phyloP scores from a whole-genome alignment of 2,113 vertebrate species.

The Chloropsis hardwickii region DNA sequence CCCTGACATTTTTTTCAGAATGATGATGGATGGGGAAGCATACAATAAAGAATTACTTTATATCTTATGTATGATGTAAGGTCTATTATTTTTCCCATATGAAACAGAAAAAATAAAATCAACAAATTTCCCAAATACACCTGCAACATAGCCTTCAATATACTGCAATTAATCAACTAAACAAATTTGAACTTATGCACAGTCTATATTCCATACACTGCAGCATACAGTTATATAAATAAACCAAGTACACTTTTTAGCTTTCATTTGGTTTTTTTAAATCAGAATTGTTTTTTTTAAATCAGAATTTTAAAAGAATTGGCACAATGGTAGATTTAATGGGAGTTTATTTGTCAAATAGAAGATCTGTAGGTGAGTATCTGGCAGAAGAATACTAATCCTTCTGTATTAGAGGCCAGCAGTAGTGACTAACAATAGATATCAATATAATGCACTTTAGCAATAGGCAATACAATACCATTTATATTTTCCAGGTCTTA shows the following conservation, averaged over 20 bases:
- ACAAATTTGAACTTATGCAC: not conserved
- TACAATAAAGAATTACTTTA: not conserved
- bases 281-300: no score
- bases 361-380: not conserved
- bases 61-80: not conserved
- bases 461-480: not conserved
- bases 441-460: not conserved
- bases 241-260: not conserved
- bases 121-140: not conserved
- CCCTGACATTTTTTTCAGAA: not conserved
- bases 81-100: not conserved
- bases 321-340: not conserved
- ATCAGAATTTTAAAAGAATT: not conserved
- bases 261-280: not conserved
- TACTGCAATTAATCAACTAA: not conserved
- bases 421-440: not conserved
- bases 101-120: not conserved
- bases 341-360: not conserved
- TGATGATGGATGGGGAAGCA: not conserved
- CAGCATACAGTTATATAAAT: not conserved
- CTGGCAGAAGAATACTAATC: not conserved
- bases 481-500: not conserved
- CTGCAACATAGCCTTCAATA: not conserved
- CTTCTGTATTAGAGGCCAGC: not conserved
- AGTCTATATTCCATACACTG: not conserved